A percentile compares a stretch with the other conserved stretches of the same genome.
Conservation (phyloP, 2,797 vertebrate genomes). For the Fistularia tabacaria region DNA sequence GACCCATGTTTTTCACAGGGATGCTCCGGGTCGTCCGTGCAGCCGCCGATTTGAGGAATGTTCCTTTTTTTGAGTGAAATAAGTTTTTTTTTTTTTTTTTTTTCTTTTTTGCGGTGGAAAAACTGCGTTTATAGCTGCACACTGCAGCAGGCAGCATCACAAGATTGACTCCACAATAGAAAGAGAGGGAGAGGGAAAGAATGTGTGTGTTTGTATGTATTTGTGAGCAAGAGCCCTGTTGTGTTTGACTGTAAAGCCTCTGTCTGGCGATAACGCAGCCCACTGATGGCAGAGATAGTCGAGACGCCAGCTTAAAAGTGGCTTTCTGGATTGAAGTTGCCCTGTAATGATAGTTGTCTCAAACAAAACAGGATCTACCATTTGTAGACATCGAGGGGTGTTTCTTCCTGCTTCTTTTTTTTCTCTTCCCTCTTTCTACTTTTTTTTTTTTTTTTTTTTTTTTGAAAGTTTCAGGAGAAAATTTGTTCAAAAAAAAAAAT, state of each 20-base stretch:
- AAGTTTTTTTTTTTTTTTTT: conserved; percentile 7
- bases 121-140: conserved; percentile 3
- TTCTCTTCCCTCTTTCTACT: conserved; percentile 7
- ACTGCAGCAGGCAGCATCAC: conserved; percentile 25
- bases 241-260: conserved; percentile 56
- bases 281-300: conserved; percentile 75
- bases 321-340: conserved; percentile 72
- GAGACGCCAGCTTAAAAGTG: conserved; percentile 75
- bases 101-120: too few species aligned
- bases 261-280: conserved; percentile 70
- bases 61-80: too few species aligned
- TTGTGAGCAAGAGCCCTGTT: conserved; percentile 35
- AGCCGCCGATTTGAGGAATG: too few species aligned
- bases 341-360: conserved; percentile 76
- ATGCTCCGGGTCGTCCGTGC: too few species aligned
- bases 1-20: too few species aligned
- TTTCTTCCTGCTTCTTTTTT: conserved; percentile 7
- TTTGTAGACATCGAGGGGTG: conserved; percentile 40
- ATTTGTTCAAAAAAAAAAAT: conserved; percentile 46
- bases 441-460: conserved; percentile 18
- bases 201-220: conserved; percentile 19
- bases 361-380: conserved; percentile 69
- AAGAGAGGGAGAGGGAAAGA: conserved; percentile 25
- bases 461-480: conserved; percentile 26
- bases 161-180: conserved; percentile 40